These are phyloP conservation scores for Sylvietta virens DNA, from an alignment of 2,113 vertebrate species.

Conservation along the genomic window DNA sequence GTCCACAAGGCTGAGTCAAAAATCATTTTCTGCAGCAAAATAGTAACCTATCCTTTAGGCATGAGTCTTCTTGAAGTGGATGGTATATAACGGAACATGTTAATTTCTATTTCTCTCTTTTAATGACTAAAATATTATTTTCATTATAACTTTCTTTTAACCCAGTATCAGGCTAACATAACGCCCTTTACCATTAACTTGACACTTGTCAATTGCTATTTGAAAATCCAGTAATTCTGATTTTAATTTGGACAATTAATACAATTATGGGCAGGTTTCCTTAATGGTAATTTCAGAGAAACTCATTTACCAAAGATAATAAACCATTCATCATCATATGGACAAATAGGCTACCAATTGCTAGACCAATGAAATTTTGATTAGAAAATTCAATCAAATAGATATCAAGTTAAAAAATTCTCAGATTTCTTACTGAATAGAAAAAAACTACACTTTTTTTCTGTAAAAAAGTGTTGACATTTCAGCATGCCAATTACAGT, in stretches of 20 bases:
- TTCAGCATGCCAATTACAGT: neutral
- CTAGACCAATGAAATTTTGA: neutral
- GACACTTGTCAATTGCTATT: neutral
- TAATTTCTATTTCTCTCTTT: neutral
- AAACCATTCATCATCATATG: neutral
- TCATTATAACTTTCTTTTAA: neutral
- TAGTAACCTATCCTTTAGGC: neutral
- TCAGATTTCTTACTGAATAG: neutral
- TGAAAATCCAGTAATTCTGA: neutral
- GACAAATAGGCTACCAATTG: neutral
- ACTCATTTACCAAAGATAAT: neutral
- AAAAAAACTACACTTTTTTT: neutral
- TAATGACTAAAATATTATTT: neutral
- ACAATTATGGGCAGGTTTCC: rapidly evolving
- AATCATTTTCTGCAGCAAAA: neutral
- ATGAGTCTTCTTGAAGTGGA: neutral
- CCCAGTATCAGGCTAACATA: neutral
- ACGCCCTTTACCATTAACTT: neutral
- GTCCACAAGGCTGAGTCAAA: neutral
- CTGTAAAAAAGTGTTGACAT: neutral
- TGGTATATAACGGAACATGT: neutral
- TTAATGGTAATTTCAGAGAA: neutral
- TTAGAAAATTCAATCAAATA: neutral
- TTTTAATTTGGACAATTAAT: neutral
- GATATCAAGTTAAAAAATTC: neutral